A percentile compares a stretch with the other conserved stretches of the same genome.
Evolutionary conservation across 2,113 vertebrate species (phyloP).

Genomic region (Microcebus griseorufus): DNA sequence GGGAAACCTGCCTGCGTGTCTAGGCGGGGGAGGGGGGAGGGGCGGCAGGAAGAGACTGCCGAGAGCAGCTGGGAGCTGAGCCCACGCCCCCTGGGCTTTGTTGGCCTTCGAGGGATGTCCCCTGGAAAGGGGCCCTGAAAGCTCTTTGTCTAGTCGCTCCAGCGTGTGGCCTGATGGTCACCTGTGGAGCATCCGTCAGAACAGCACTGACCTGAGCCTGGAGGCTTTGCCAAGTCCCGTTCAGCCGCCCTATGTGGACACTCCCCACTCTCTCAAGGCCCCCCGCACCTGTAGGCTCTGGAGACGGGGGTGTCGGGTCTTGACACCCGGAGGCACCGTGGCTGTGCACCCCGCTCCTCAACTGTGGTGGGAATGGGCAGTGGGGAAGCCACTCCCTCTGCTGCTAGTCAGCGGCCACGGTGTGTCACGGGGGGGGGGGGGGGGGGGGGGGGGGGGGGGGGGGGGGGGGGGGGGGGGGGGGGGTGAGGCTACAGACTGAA

Average conservation of each 20-base stretch:
- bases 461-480: too few species aligned
- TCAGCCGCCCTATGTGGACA: background rate
- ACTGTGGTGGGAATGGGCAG: background rate
- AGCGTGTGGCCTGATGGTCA: background rate
- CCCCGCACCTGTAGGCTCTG: background rate
- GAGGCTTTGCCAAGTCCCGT: background rate
- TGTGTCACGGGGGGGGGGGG: too few species aligned
- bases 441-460: too few species aligned
- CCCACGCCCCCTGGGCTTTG: background rate
- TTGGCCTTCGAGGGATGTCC: background rate
- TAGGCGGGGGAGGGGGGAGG: background rate
- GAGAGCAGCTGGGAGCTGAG: background rate
- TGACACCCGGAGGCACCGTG: background rate
- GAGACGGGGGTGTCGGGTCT: background rate
- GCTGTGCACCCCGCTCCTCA: background rate
- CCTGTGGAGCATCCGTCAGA: background rate
- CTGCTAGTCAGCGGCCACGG: background rate
- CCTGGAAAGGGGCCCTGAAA: background rate
- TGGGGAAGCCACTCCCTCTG: background rate
- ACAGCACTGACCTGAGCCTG: background rate
- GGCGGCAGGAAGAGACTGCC: too few species aligned
- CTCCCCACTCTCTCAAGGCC: background rate
- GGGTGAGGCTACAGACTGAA: background rate
- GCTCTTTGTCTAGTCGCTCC: background rate
- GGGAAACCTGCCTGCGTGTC: background rate